Evolutionary conservation across 2,113 vertebrate species (phyloP), one percentile per base, ranked within the genome.

Genomic region (Dicaeum eximium): DNA sequence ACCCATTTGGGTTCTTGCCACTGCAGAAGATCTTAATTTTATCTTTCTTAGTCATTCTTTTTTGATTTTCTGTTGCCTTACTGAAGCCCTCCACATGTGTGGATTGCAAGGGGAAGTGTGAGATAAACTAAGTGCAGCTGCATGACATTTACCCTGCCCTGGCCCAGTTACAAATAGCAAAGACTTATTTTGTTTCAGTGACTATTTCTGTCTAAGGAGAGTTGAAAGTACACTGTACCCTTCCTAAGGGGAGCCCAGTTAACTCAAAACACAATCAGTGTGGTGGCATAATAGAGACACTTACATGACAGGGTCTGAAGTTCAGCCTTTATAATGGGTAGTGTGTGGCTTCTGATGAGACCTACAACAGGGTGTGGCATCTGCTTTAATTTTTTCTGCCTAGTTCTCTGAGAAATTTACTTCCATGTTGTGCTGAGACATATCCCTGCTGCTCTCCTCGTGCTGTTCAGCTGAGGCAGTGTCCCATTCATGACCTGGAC

Each of bases 21-120:
- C 90, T 79, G 61, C 74, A 73, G 53, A 85, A 81, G 58, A 73
- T 89, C 18, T 88, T 95, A 87, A 91, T 96, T 37, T 88, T 72
- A 48, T 89, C 90, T 89, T 75, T 88, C 35, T 77, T 84, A 31
- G 17, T 67, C 4, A 38, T 56, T 83, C 13, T 61, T 90, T 79
- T 80, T 88, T 37, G 56, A 10, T 89, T 77, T 94, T 94, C 71
- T 88, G 44, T 75, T 91, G 60, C 2, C 3, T 47, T 47, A 53
- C 72, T 85, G 86, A 91, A 96, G 90, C 22, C 37, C 13, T 82
- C 78, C 89, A 38, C 70, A 35, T 44, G 28, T 77, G 61, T 85
- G 77, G 79, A 65, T 94, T 86, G 35, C n/a, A 71, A 74, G 85
- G 82, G 61, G 42, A 88, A 96, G 80, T 70, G 69, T 83, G 87